A percentile compares a stretch with the other conserved stretches of the same genome.
Evolutionary conservation across 2,113 vertebrate species (phyloP).

Genomic region (Electrona antarctica): DNA sequence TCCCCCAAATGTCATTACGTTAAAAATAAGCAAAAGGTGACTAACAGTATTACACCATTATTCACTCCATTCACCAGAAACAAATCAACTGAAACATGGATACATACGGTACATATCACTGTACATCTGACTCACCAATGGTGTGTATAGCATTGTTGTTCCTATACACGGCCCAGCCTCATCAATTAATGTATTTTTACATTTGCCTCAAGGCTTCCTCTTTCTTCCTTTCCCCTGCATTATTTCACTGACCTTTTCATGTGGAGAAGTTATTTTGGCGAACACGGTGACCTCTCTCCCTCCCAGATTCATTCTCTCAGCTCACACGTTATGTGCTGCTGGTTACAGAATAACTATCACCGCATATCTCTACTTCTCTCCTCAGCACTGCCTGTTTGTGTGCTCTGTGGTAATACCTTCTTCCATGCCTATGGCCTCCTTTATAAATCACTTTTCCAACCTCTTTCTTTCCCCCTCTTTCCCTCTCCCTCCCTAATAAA

Average conservation of each 20-base stretch:
- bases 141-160: slow-evolving; percentile 19
- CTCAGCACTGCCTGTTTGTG: not conserved
- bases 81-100: no score
- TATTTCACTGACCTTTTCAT: slow-evolving; percentile 53
- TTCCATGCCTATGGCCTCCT: not conserved
- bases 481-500: not conserved
- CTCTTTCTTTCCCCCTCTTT: not conserved
- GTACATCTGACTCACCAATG: slow-evolving; percentile 3
- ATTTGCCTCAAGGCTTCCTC: not conserved
- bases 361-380: not conserved
- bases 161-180: slow-evolving; percentile 13
- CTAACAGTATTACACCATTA: no score
- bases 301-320: slow-evolving; percentile 25
- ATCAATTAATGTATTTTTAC: slow-evolving; percentile 31
- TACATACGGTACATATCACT: no score
- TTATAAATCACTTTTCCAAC: not conserved
- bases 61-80: no score
- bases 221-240: slow-evolving; percentile 33
- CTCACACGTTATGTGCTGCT: slow-evolving; percentile 4
- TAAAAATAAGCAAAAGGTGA: no score
- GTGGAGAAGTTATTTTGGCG: slow-evolving; percentile 24
- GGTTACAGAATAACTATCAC: no score
- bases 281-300: slow-evolving; percentile 11
- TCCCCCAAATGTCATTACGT: no score
- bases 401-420: not conserved